These are phyloP conservation scores for Hylia prasina DNA, from an alignment of 2,113 vertebrate species.

Conservation along the genomic window DNA sequence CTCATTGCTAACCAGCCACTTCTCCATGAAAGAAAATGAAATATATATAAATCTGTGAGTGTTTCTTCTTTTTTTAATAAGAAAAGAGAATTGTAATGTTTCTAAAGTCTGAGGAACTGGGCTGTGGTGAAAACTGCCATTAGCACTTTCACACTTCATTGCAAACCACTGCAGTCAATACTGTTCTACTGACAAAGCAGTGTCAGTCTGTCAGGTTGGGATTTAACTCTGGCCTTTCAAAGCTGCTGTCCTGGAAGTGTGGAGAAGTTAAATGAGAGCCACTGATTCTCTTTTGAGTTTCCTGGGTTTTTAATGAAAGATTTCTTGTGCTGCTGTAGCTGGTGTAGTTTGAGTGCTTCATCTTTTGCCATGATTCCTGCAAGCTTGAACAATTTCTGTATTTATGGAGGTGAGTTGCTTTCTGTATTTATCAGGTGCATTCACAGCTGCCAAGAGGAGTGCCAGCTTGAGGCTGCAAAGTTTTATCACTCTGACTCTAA, in stretches of 20 bases:
- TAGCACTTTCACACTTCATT: conserved; percentile 30
- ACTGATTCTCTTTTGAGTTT: not conserved
- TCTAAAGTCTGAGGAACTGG: not conserved
- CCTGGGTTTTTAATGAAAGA: not conserved
- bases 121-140: not conserved
- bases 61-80: not conserved
- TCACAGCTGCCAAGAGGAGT: not conserved
- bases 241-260: not conserved
- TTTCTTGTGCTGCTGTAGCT: not conserved
- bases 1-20: not conserved
- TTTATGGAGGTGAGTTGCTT: not conserved
- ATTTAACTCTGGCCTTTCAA: not conserved
- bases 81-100: not conserved
- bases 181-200: not conserved
- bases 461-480: not conserved
- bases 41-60: not conserved
- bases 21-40: not conserved
- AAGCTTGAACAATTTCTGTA: not conserved
- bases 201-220: not conserved
- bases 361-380: not conserved
- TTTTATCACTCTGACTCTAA: not conserved
- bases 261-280: not conserved
- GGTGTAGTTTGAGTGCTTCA: not conserved
- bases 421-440: not conserved
- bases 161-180: not conserved